A percentile compares a stretch with the other conserved stretches of the same genome.
Evolutionary conservation across 2,113 vertebrate genomes (phyloP).

Genomic region (Callipepla californica): DNA sequence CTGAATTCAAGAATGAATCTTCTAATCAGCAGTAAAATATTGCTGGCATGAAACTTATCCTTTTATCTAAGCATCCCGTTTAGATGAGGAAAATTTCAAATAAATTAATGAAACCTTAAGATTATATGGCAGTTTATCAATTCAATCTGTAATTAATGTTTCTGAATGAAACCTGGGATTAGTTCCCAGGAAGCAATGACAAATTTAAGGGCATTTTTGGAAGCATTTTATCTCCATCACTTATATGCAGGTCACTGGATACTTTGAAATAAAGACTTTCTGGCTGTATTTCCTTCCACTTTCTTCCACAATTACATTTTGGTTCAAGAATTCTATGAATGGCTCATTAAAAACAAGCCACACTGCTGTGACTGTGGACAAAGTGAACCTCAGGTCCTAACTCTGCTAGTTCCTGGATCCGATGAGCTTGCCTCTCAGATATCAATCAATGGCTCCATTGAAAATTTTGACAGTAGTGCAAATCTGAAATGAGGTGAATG

Average conservation of each 20-base stretch:
- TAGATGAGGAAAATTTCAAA: not conserved
- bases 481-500: not conserved
- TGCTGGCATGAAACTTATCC: not conserved
- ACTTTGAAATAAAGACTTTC: not conserved
- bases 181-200: not conserved
- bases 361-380: accelerated
- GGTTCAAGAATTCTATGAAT: not conserved
- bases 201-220: not conserved
- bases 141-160: not conserved
- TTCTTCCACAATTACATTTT: not conserved
- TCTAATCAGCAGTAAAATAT: not conserved
- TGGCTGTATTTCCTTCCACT: not conserved
- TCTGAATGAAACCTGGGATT: not conserved
- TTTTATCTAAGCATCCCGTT: not conserved
- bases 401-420: not conserved
- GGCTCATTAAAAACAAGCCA: not conserved
- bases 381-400: not conserved
- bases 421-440: not conserved
- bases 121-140: not conserved
- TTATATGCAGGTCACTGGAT: not conserved
- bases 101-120: not conserved
- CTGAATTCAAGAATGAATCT: not conserved
- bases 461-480: not conserved
- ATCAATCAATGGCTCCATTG: not conserved
- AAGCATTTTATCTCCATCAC: not conserved